Base-by-base conservation (phyloP, 2,888 invertebrate species). In the Leucoma salicis region DNA sequence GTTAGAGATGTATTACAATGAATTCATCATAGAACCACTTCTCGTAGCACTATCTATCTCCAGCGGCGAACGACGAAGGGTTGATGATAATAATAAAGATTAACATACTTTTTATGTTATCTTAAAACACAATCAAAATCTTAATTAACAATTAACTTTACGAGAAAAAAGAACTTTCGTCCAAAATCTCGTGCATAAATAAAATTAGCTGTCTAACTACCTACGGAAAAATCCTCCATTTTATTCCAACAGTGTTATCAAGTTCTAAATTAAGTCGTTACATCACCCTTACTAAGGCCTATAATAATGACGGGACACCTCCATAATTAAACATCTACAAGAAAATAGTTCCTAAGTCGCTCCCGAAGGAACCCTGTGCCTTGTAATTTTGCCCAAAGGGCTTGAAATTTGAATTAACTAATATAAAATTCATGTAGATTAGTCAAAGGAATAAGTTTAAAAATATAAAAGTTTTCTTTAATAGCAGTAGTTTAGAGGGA, bases 321-420 rank as follows among this genome's bases (percentile, higher is more conserved):
- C 44, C 42, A 27, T 51, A 62, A 62, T 61, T 56, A 62, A 36
- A 49, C 14, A 33, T 31, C 38, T 47, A 49, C 49, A 58, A 56
- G 56, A 58, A 60, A 62, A 62, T 58, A 62, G 50, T 56, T 39
- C 28, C 12, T 40, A 55, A 44, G 28, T 36, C 32, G n/a, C 14
- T 8, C 31, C 12, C 16, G 14, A 24, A 28, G 33, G 32, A 21
- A 14, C 12, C 21, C 24, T 4, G 11, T 7, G 33, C 45, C 47
- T 49, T 52, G 49, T 47, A 42, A 53, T 58, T 58, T 36, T 3
- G 44, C 29, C 36, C 43, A 6, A 14, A 41, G 39, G 44, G 31
- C 36, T 31, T 14, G 15, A 50, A 49, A 42, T 53, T 47, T 46
- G 42, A 58, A 55, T 47, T 50, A 51, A 35, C 42, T 37, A 42